Evolutionary conservation across 2,113 vertebrate species (phyloP).

Genomic region (Neodontobutis hainanensis): DNA sequence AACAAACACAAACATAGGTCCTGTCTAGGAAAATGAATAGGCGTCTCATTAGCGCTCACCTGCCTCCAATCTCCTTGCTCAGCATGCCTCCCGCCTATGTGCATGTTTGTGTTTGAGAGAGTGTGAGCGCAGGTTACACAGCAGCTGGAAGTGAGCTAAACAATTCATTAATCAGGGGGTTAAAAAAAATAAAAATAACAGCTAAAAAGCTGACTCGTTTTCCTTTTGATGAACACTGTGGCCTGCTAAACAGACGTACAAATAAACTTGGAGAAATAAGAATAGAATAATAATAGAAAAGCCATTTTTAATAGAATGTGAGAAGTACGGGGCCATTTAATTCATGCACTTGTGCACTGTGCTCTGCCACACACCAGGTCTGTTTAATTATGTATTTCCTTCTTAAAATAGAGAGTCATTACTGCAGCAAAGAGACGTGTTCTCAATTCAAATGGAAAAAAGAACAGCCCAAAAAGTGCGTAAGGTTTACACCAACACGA

Average conservation of each 20-base stretch:
- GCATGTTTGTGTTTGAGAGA: constrained; percentile 11
- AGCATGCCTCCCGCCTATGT: constrained; percentile 43
- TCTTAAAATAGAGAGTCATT: constrained; percentile 66
- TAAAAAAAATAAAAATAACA: constrained; percentile 37
- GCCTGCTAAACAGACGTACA: constrained; percentile 27
- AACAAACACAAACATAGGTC: constrained; percentile 6
- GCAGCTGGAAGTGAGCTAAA: constrained; percentile 39
- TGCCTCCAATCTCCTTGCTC: constrained; percentile 41
- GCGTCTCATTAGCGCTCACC: constrained; percentile 63
- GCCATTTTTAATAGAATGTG: constrained; percentile 4
- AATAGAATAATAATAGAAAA: constrained; percentile 15
- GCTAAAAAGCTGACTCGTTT: constrained; percentile 39
- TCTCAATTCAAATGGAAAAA: constrained; percentile 60
- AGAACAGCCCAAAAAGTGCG: constrained; percentile 12
- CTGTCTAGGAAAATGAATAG: constrained; percentile 43
- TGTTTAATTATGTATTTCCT: constrained; percentile 72
- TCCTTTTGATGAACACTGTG: constrained; percentile 29
- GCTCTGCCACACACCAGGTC: constrained; percentile 54
- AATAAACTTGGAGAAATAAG: background rate
- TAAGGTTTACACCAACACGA: background rate
- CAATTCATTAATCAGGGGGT: constrained; percentile 45
- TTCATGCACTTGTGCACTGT: constrained; percentile 13
- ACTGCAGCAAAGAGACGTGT: constrained; percentile 62
- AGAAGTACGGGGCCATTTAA: background rate
- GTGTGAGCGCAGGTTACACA: constrained; percentile 15